phyloP scores from a whole-genome alignment of 2,888 invertebrate genomes.

The Harpalus rufipes region DNA sequence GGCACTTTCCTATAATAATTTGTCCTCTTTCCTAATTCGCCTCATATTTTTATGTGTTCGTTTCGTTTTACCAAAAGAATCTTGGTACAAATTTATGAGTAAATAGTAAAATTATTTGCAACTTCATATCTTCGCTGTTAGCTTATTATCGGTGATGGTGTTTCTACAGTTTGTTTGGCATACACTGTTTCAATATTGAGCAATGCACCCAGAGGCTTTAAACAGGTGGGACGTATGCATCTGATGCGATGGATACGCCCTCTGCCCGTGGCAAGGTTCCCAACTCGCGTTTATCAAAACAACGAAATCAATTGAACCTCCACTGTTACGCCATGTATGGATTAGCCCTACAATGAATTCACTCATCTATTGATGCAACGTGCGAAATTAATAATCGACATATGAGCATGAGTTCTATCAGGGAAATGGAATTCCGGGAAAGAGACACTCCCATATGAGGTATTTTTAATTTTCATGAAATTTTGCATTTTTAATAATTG shows the following conservation, averaged over 20 bases:
- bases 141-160: neutral
- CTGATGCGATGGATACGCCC: conserved; percentile 10
- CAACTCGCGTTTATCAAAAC: conserved; percentile 55
- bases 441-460: neutral
- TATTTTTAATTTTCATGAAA: conserved; percentile 5
- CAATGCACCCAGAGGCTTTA: conserved; percentile 37
- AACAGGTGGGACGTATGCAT: conserved; percentile 42
- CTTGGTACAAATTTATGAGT: too few species aligned
- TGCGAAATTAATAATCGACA: conserved; percentile 6
- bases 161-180: neutral
- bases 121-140: too few species aligned
- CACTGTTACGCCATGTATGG: conserved; percentile 14
- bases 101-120: too few species aligned
- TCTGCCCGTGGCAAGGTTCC: conserved; percentile 46
- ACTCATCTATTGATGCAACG: conserved; percentile 1
- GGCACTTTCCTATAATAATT: too few species aligned
- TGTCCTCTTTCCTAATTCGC: too few species aligned
- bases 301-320: conserved; percentile 50
- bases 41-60: too few species aligned
- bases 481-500: conserved; percentile 11
- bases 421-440: conserved; percentile 16
- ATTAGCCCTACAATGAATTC: neutral
- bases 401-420: neutral
- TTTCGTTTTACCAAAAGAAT: too few species aligned
- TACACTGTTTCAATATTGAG: conserved; percentile 19